A percentile compares a stretch with the other conserved stretches of the same genome.
Evolutionary conservation across 2,797 vertebrate species (phyloP).

Genomic region (Rhinatrema bivittatum): DNA sequence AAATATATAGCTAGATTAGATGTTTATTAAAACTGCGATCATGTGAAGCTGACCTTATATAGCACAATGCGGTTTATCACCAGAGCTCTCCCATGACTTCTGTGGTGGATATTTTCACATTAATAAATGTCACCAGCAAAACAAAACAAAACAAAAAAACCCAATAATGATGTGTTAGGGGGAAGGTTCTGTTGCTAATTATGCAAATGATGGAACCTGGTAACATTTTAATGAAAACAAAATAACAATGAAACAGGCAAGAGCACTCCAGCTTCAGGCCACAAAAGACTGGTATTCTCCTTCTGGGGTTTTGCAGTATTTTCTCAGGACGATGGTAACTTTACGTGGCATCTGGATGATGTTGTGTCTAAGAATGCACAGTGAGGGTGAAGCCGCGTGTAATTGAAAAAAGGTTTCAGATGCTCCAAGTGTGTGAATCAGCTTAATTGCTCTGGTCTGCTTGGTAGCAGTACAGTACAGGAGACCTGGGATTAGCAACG

Average conservation of each 20-base stretch:
- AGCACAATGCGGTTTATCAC: no score
- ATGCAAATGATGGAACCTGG: conserved; percentile 17
- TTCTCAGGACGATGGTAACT: conserved; percentile 21
- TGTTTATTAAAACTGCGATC: no score
- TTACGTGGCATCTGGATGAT: conserved; percentile 15
- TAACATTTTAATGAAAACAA: conserved; percentile 25
- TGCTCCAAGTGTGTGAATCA: background rate
- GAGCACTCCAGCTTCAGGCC: conserved; percentile 18
- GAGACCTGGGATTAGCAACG: no score
- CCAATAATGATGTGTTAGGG: conserved; percentile 26
- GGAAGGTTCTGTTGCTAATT: conserved; percentile 36
- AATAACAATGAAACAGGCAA: conserved; percentile 31
- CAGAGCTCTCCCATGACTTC: conserved; percentile 9
- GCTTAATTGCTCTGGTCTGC: background rate
- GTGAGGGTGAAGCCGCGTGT: conserved; percentile 2
- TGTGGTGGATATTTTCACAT: conserved; percentile 21
- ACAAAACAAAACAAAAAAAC: conserved; percentile 29
- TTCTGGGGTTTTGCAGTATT: conserved; percentile 30
- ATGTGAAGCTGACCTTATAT: no score
- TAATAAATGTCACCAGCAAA: conserved; percentile 25
- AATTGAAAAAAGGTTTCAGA: conserved; percentile 4
- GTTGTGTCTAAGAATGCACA: background rate
- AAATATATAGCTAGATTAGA: no score
- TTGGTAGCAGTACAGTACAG: no score
- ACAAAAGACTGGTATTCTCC: no score